Evolutionary conservation across 64 coral and sea anemone species (phyloP).

Genomic region (Stylophora pistillata): DNA sequence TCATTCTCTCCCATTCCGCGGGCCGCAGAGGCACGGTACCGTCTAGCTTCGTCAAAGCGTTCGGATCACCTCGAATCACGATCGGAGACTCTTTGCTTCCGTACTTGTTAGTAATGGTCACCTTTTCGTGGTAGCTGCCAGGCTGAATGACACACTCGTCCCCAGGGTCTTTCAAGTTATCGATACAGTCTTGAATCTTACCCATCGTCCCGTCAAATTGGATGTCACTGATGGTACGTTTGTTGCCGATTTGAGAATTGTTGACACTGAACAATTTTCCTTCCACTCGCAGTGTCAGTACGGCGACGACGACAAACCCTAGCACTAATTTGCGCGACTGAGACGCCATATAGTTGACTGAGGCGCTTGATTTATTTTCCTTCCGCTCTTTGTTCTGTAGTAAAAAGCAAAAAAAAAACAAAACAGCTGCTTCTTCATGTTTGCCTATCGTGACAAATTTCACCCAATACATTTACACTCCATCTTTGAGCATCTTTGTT

Average conservation of each 20-base stretch:
- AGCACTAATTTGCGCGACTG: not conserved
- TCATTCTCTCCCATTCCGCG: not conserved
- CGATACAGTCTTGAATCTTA: slow-evolving; percentile 11
- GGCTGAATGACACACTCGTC: slow-evolving; percentile 2
- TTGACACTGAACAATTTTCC: not conserved
- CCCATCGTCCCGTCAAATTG: too few relatives aligned
- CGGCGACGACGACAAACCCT: not conserved
- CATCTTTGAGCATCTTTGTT: too few relatives aligned
- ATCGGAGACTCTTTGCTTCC: not conserved
- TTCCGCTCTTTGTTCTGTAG: too few relatives aligned
- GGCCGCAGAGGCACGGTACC: not conserved
- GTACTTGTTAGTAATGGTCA: not conserved
- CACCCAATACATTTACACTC: too few relatives aligned
- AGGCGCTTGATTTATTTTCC: too few relatives aligned
- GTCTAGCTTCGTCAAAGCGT: not conserved
- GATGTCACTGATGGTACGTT: too few relatives aligned
- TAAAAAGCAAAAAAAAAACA: too few relatives aligned
- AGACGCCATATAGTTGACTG: not conserved
- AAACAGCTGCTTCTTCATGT: too few relatives aligned
- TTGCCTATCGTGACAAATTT: too few relatives aligned
- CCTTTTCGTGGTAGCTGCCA: not conserved
- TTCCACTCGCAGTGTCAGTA: not conserved
- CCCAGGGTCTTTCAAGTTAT: not conserved
- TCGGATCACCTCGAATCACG: not conserved
- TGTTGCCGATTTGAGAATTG: not conserved